Base-by-base conservation (phyloP, 1,140 invertebrate species). In the Drosophila punjabiensis region DNA sequence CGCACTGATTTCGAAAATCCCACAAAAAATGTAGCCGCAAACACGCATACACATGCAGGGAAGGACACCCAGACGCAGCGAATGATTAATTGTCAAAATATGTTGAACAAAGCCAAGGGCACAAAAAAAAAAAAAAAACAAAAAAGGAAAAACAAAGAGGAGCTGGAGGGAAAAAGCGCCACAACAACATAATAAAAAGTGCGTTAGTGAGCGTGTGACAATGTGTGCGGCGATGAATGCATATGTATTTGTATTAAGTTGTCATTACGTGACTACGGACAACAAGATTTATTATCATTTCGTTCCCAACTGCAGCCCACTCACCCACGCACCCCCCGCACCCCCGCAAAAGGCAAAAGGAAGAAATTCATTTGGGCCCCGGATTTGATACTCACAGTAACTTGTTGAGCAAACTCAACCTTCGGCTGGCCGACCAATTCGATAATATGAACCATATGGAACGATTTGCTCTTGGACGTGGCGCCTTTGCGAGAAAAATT, bases 391-490 rank as follows among this genome's bases (percentile, higher is more conserved):
- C 92, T 93, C 89, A 93, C 92, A 93, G 89, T 93, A 92, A 93
- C 91, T 93, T 93, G 92, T 93, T 93, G 92, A 93, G 92, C 83
- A 92, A 93, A 93, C 91, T 93, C 92, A 93, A 93, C 92, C 92
- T 93, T 93, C 92, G 92, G 92, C 81, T 93, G 92, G 89, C 92
- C 89, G 92, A 93, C 92, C 91, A 93, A 81, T 93, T 93, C 92
- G 83, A 93, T 93, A 93, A 93, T 93, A 93, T 93, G 92, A 93
- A 93, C 92, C 92, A 93, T 93, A 93, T 93, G 92, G 92, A 93
- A 93, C 81, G 92, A 87, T 93, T 93, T 93, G 78, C 81, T 88
- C 55, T 89, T 79, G 79, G 76, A 88, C 83, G 81, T 90, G 80
- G 86, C 85, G 85, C 86, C 86, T 89, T 89, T 90, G 86, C 82